Evolutionary conservation across 1,140 invertebrate species (phyloP), one percentile per base, ranked within the genome.

Genomic region (Diprion similis): DNA sequence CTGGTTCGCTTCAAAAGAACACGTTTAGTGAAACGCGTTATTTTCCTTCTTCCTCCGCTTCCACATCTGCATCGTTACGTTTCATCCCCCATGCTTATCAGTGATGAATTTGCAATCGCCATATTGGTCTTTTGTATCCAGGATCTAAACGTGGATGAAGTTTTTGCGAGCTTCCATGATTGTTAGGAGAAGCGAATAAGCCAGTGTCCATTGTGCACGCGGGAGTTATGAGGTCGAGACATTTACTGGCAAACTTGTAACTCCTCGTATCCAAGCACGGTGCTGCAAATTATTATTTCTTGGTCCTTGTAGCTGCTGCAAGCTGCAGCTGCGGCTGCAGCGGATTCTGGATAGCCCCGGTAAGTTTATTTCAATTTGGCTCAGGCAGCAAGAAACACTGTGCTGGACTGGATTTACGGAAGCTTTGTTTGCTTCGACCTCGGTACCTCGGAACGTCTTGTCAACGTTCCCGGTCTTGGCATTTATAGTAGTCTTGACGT

Each of bases 341-440:
- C 51, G 51, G 9, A 17, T 13, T 59, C 51, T 17, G 24, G 24
- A 37, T 37, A 76, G 80, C 75, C 76, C 80, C 78, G 73, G 74
- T 77, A 79, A 81, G 78, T 82, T 82, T 82, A 82, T 82, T 81
- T 81, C 81, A 82, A 82, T 82, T 82, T 82, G 76, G 80, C 69
- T 71, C 13, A 45, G 11, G 19, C 66, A 7, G 18, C 59, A 45
- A 59, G 51, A 59, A 59, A 15, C 66, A 13, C 18, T 68, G 13
- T 68, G 13, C 37, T 10, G 24, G 46, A 8, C 4, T 48, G 46
- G 69, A 68, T 68, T 68, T 68, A 68, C 24, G 24, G 24, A 68
- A 68, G 15, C 24, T 1, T 68, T 24, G 24, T 37, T 37, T 37
- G 24, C 24, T 37, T 37, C 24, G 6, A 37, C 24, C 24, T 68